Evolutionary conservation across 2,797 vertebrate genomes (phyloP), one percentile per base, ranked within the genome.

Genomic region (Pterois miles): DNA sequence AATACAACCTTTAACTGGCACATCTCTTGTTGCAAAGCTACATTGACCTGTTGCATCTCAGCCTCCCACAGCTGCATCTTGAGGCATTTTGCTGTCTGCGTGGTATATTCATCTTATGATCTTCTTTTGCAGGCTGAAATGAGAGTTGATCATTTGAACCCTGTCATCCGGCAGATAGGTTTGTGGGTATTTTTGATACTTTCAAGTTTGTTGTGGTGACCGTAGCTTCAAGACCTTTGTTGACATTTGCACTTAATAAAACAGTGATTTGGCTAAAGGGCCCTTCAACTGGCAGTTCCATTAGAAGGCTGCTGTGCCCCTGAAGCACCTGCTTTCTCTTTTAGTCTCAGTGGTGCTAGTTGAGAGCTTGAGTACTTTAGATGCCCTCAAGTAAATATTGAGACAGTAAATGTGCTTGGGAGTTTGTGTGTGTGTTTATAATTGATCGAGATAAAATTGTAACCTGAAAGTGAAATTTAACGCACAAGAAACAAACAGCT

Each of bases 231-330:
- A 72, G 83, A 70, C 36, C 18, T 74, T 67, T 65, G 62, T 74
- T 74, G 86, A 74, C 75, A 74, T 86, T 62, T 86, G 79, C 78
- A 71, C 77, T 87, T 81, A 74, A 91, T 84, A 81, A 88, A 86
- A 78, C 54, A 65, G 20, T 76, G 57, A 79, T 85, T 87, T 81
- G 31, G 68, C 80, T 86, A 25, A 71, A 82, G 75, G 84, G 40
- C 33, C 20, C 64, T 69, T 89, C 59, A 31, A 40, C 65, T 72
- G 80, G 73, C 68, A 78, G 77, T 60, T 87, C 73, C 50, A 83
- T 89, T 72, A 90, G 65, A 79, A 63, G 53, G 52, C 18, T 52
- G 53, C 31, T 40, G 31, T 54, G 48, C 16, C 43, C 71, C 83
- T 57, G 31, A 57, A 84, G 80, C 80, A 65, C 36, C 29, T 58